Percentiles rank a stretch among this genome's conserved stretches.
Evolutionary conservation across 53 echinoderm and acorn worm genomes (phyloP).

Genomic region (Paracentrotus lividus): DNA sequence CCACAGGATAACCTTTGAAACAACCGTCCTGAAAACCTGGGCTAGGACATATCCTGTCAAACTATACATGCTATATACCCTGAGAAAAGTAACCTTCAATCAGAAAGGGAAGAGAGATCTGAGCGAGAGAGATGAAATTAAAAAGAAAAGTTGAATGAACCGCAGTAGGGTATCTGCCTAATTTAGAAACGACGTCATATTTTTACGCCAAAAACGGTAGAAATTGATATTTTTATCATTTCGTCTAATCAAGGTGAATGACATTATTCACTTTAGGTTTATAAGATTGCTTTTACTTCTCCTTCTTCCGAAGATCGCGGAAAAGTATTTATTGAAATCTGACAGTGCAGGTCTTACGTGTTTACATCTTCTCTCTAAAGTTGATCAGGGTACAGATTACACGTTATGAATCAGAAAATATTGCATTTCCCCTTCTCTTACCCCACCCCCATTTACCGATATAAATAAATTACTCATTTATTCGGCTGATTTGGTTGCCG

Average conservation of each 20-base stretch:
- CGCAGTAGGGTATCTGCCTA: not conserved
- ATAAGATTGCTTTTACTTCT: slow-evolving; percentile 7
- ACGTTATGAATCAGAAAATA: slow-evolving; percentile 49
- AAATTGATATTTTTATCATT: not conserved
- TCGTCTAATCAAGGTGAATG: slow-evolving; percentile 22
- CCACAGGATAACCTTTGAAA: slow-evolving; percentile 47
- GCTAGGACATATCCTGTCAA: slow-evolving; percentile 38
- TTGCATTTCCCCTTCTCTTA: not conserved
- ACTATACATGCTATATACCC: too few species aligned
- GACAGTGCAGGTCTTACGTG: slow-evolving; percentile 3
- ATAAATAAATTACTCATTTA: slow-evolving; percentile 23
- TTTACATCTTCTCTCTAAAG: not conserved
- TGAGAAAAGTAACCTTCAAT: slow-evolving; percentile 30
- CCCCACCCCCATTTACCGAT: not conserved
- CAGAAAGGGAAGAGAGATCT: slow-evolving; percentile 24
- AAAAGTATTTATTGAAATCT: not conserved
- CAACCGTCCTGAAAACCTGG: slow-evolving; percentile 20
- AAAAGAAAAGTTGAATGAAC: slow-evolving; percentile 61
- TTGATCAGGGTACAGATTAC: not conserved
- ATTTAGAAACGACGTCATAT: slow-evolving; percentile 14
- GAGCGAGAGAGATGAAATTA: slow-evolving; percentile 49
- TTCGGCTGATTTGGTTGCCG: slow-evolving; percentile 33
- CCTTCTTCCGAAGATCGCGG: too few species aligned
- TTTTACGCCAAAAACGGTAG: slow-evolving; percentile 7
- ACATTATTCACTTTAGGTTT: not conserved